Conservation (phyloP, 2,888 invertebrate genomes). For the Ditula angustiorana region DNA sequence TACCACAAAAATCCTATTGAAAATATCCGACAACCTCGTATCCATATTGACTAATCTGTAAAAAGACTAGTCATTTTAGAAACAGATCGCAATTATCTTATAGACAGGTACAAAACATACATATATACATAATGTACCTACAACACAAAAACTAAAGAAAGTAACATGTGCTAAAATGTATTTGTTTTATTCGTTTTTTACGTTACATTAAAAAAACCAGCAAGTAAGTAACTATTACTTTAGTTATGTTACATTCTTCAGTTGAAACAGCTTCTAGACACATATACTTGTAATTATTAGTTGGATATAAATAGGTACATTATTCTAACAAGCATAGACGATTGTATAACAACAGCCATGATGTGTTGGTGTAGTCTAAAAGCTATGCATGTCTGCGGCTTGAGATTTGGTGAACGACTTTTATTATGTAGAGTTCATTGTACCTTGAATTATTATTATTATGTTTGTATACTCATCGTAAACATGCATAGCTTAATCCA, state of each 20-base stretch:
- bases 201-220: too few relatives aligned
- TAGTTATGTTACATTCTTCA: slow-evolving; percentile 23
- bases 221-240: neutral
- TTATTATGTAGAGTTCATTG: neutral
- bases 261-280: slow-evolving; percentile 12
- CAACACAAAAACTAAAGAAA: slow-evolving; percentile 45
- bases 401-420: too few relatives aligned
- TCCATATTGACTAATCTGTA: slow-evolving; percentile 54
- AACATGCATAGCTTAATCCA: slow-evolving; percentile 1
- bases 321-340: slow-evolving; percentile 29
- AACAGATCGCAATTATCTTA: slow-evolving; percentile 83
- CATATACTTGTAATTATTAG: slow-evolving; percentile 23
- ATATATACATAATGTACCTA: slow-evolving; percentile 51
- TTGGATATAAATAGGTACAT: slow-evolving; percentile 18
- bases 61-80: slow-evolving; percentile 78
- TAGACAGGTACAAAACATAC: slow-evolving; percentile 60
- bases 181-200: too few relatives aligned
- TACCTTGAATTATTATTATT: neutral
- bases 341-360: slow-evolving; percentile 44
- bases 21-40: slow-evolving; percentile 38
- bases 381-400: slow-evolving; percentile 10
- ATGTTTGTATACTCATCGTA: too few relatives aligned
- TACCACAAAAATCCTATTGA: slow-evolving; percentile 28
- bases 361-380: slow-evolving; percentile 13
- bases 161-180: slow-evolving; percentile 13